phyloP scores from a whole-genome alignment of 1,140 invertebrate genomes.

The Drosophila sp. region DNA sequence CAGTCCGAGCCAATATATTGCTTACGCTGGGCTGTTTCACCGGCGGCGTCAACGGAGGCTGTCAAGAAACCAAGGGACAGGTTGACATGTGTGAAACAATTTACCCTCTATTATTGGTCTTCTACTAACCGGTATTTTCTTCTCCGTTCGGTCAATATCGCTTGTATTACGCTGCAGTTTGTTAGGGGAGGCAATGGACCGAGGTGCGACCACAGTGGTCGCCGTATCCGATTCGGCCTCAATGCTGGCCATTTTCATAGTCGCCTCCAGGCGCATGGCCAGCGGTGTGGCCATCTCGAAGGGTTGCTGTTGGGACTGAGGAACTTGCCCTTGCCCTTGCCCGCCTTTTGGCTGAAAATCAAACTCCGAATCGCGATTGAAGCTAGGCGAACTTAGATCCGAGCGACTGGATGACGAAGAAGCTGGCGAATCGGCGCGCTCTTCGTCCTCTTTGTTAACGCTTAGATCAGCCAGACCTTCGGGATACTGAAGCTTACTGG shows the following conservation, averaged over 20 bases:
- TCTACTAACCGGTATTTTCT: conserved; percentile 67
- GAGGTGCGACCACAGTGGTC: conserved; percentile 16
- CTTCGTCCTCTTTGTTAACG: conserved; percentile 82
- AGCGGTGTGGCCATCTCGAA: conserved; percentile 75
- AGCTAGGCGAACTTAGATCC: conserved; percentile 88
- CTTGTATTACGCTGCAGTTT: conserved; percentile 59
- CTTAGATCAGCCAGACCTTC: conserved; percentile 83
- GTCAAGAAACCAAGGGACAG: not conserved
- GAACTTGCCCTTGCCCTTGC: not conserved
- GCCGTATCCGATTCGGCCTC: conserved; percentile 63
- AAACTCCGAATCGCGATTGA: conserved; percentile 87
- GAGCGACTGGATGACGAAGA: conserved; percentile 88
- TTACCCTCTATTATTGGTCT: not conserved
- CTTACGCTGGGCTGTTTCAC: conserved; percentile 87
- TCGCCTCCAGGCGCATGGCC: conserved; percentile 72
- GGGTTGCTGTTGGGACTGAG: conserved; percentile 5
- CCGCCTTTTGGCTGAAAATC: conserved; percentile 84
- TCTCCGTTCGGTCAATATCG: conserved; percentile 65
- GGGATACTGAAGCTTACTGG: conserved; percentile 90
- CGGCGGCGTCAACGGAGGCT: conserved; percentile 84
- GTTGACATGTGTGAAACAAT: too few species aligned
- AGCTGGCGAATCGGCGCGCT: conserved; percentile 86
- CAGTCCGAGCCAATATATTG: conserved; percentile 87
- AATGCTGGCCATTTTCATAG: conserved; percentile 72
- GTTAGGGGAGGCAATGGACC: conserved; percentile 23